A percentile compares a stretch with the other conserved stretches of the same genome.
Conservation (phyloP, 2,888 invertebrate species). For the Baccha elongata region DNA sequence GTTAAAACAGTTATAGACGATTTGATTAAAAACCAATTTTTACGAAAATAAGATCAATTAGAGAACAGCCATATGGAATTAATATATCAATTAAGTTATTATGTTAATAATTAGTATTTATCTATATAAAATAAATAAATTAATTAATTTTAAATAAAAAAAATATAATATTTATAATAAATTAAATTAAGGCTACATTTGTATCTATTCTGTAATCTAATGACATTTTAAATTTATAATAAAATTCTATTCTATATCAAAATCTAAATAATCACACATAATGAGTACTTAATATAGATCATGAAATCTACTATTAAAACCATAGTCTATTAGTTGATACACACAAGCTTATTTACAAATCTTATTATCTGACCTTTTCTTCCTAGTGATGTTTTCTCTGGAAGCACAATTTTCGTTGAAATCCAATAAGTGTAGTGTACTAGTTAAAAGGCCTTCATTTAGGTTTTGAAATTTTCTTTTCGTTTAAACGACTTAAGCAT, state of each 20-base stretch:
- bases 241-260: conserved; percentile 1
- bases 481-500: not conserved
- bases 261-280: conserved; percentile 9
- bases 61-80: too few species aligned
- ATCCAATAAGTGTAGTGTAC: conserved; percentile 20
- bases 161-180: too few species aligned
- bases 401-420: conserved; percentile 33
- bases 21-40: too few species aligned
- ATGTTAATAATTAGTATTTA: too few species aligned
- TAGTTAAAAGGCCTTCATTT: not conserved
- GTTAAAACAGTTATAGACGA: too few species aligned
- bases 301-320: conserved; percentile 26
- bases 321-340: conserved; percentile 34
- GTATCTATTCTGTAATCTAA: too few species aligned
- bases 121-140: too few species aligned
- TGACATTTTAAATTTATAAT: conserved; percentile 19
- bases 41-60: too few species aligned
- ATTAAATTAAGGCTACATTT: too few species aligned
- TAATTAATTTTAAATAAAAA: too few species aligned
- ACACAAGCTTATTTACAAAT: conserved; percentile 41
- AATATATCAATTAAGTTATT: too few species aligned
- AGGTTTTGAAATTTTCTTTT: not conserved
- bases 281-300: not conserved
- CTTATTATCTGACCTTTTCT: conserved; percentile 64
- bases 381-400: conserved; percentile 28